phyloP scores from a whole-genome alignment of 2,113 vertebrate genomes.

The Xiphophorus maculatus region DNA sequence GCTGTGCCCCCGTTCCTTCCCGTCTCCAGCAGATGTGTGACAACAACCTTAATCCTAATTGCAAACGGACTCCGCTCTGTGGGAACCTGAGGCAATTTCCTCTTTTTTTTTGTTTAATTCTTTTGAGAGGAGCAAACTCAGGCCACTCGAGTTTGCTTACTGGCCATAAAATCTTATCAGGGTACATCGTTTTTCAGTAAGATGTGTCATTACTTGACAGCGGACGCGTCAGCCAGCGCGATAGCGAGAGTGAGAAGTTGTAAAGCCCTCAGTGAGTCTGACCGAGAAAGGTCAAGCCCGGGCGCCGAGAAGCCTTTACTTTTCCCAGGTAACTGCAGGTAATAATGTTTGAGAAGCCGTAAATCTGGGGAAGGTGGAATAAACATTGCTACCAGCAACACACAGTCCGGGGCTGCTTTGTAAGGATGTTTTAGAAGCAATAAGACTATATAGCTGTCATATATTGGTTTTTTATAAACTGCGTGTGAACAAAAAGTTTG shows the following conservation, averaged over 20 bases:
- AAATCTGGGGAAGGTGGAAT: conserved; percentile 44
- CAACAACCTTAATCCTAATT: conserved; percentile 84
- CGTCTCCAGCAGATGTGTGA: conserved; percentile 76
- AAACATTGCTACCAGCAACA: conserved; percentile 54
- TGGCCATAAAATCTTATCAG: conserved; percentile 90
- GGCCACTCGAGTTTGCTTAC: conserved; percentile 88
- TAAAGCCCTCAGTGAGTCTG: conserved; percentile 78
- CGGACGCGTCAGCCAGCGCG: conserved; percentile 80
- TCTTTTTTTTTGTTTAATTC: conserved; percentile 70
- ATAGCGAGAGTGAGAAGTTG: conserved; percentile 81
- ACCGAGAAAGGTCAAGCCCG: conserved; percentile 81
- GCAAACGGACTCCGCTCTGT: conserved; percentile 82
- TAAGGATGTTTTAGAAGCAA: conserved; percentile 23
- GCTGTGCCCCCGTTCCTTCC: conserved; percentile 59
- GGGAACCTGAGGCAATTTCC: conserved; percentile 90
- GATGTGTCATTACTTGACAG: conserved; percentile 85
- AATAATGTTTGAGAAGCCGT: conserved; percentile 76
- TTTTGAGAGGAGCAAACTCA: conserved; percentile 53
- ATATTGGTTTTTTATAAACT: conserved; percentile 42
- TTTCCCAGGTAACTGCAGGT: conserved; percentile 84
- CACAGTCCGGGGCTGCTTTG: conserved; percentile 14
- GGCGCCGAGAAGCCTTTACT: conserved; percentile 68
- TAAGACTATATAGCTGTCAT: conserved; percentile 34
- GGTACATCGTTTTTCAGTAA: conserved; percentile 80
- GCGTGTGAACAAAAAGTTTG: conserved; percentile 20